These are phyloP conservation scores for Mandrillus leucophaeus DNA, from an alignment of 2,113 vertebrate species.

Conservation along the genomic window DNA sequence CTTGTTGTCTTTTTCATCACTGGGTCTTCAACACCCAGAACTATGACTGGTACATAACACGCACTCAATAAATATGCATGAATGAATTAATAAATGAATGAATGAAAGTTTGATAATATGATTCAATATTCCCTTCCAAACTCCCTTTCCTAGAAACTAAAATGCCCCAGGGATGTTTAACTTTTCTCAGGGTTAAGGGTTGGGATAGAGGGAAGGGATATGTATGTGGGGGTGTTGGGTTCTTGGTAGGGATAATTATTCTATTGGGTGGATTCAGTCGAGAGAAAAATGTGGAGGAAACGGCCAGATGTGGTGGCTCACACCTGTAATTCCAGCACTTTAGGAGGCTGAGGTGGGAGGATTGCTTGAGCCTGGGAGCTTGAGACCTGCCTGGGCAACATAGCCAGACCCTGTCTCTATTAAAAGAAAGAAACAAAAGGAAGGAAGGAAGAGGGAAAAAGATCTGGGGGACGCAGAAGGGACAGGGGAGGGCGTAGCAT, in stretches of 20 bases:
- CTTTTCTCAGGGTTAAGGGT: not conserved
- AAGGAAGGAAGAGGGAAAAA: not conserved
- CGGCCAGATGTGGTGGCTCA: too few species aligned
- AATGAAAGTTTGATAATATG: not conserved
- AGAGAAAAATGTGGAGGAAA: not conserved
- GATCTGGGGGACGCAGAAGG: not conserved
- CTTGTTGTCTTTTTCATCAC: not conserved
- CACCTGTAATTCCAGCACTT: too few species aligned
- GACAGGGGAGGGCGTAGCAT: not conserved
- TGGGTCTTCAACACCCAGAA: not conserved
- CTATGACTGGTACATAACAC: not conserved
- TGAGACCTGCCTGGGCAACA: too few species aligned
- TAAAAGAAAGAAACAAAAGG: too few species aligned
- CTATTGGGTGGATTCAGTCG: not conserved
- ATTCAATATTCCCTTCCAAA: not conserved
- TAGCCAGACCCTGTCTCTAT: too few species aligned
- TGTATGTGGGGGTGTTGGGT: not conserved
- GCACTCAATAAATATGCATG: not conserved
- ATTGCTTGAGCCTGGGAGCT: too few species aligned
- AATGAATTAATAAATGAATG: not conserved
- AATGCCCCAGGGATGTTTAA: not conserved
- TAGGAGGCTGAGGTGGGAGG: too few species aligned
- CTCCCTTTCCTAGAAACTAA: not conserved
- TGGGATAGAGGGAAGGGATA: not conserved
- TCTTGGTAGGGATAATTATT: not conserved